Conservation (phyloP, 1,140 invertebrate species). For the Propsilocerus akamusi region DNA sequence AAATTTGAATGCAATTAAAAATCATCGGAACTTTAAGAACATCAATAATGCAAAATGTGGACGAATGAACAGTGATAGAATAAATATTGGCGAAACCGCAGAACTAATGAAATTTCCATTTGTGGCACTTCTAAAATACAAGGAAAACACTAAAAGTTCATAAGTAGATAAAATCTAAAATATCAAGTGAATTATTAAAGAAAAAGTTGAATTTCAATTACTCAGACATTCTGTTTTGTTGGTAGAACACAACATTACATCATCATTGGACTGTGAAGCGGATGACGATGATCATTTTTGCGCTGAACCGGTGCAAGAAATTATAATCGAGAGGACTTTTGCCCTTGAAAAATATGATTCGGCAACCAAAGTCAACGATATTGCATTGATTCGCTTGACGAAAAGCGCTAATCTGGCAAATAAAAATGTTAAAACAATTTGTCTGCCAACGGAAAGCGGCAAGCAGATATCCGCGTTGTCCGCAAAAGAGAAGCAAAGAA, state of each 20-base stretch:
- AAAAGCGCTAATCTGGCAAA: constrained; percentile 10
- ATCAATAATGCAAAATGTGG: too few species aligned
- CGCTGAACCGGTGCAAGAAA: constrained; percentile 28
- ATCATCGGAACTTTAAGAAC: too few species aligned
- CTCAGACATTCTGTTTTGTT: constrained; percentile 26
- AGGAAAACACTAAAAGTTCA: too few species aligned
- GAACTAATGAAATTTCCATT: too few species aligned
- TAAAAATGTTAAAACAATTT: constrained; percentile 42
- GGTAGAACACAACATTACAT: constrained; percentile 37
- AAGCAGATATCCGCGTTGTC: too few species aligned
- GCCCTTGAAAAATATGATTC: constrained; percentile 38
- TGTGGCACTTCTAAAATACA: too few species aligned
- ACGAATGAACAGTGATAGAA: too few species aligned
- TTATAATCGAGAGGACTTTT: constrained; percentile 32
- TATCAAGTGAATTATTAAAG: too few species aligned
- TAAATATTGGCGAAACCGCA: too few species aligned
- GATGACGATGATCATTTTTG: constrained; percentile 15
- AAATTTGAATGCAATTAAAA: too few species aligned
- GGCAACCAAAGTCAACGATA: constrained; percentile 34
- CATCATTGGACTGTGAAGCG: constrained; percentile 30
- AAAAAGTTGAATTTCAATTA: not conserved
- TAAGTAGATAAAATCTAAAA: too few species aligned
- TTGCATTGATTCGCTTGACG: constrained; percentile 38
- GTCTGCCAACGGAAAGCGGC: constrained; percentile 39
- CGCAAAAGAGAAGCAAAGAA: too few species aligned